Evolutionary conservation across 2,888 invertebrate genomes (phyloP), one percentile per base, ranked within the genome.

Genomic region (Deilephila porcellus): DNA sequence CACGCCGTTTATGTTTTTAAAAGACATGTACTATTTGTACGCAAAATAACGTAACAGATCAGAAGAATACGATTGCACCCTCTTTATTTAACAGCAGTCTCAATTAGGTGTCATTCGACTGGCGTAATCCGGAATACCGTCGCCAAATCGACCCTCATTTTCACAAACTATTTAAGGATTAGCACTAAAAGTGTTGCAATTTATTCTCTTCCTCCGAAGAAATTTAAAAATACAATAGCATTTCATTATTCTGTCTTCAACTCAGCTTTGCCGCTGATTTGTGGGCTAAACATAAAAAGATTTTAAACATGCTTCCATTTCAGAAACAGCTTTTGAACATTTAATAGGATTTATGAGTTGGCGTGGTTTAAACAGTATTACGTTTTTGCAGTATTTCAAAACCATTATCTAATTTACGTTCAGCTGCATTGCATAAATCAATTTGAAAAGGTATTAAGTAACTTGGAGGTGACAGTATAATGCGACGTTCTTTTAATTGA

Each of bases 261-360:
- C 25, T 45, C 17, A 67, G 52, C 52, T 52, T 67, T 25, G 67
- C 17, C 17, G 25, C 6, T 67, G 67, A 67, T 52, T 67, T 67
- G 67, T 67, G 45, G 67, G 25, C 17, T 45, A 25, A 67, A 25
- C 52, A 67, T 20, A 67, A 67, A 67, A 25, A 67, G 20, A 67
- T 67, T 67, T 64, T 25, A 25, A 67, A 45, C 19, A 52, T 67
- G 25, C 67, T 67, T 67, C 20, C 45, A 52, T 67, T 67, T 60
- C 45, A 25, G 20, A 67, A 67, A 45, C 52, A 52, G 52, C 67
- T 67, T 67, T 67, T 67, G 52, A 52, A 67, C 67, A 52, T 67
- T 67, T 67, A 67, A 67, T 67, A 67, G 25, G 67, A 67, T 52
- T 67, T 67, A 67, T 67, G 67, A 25, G 45, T 52, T 67, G 45